A percentile compares a stretch with the other conserved stretches of the same genome.
phyloP scores from a whole-genome alignment of 1,140 invertebrate species.

The Micrasema longulum region DNA sequence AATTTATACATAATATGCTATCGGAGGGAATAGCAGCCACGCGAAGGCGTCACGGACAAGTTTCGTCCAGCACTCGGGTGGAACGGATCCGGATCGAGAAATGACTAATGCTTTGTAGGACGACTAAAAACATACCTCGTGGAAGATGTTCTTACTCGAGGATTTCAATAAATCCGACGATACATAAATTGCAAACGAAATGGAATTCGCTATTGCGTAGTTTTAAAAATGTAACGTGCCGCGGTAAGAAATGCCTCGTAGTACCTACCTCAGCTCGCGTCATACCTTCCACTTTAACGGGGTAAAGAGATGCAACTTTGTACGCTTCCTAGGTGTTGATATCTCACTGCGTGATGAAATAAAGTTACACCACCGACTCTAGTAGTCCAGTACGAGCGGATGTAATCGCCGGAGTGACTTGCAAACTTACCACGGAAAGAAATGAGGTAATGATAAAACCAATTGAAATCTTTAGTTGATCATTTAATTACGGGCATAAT shows the following conservation, averaged over 20 bases:
- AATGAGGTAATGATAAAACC: constrained; percentile 16
- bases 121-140: neutral
- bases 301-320: constrained; percentile 10
- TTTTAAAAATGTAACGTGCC: too few species aligned
- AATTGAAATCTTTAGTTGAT: constrained; percentile 35
- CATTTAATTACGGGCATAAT: constrained; percentile 29
- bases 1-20: neutral
- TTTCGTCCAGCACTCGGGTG: neutral
- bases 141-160: too few species aligned
- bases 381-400: neutral
- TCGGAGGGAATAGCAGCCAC: neutral
- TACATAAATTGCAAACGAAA: too few species aligned
- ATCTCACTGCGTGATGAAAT: constrained; percentile 20
- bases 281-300: neutral
- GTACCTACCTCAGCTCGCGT: neutral
- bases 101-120: neutral
- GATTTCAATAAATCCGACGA: too few species aligned
- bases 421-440: constrained; percentile 8
- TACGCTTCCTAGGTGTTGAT: constrained; percentile 26
- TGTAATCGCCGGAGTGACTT: constrained; percentile 26
- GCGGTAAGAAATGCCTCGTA: too few species aligned
- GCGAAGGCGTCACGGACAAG: neutral
- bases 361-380: neutral
- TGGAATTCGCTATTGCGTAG: too few species aligned
- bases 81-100: constrained; percentile 14